Base-by-base conservation (phyloP, 2,888 invertebrate genomes). In the Drosophila quasianomalipes region DNA sequence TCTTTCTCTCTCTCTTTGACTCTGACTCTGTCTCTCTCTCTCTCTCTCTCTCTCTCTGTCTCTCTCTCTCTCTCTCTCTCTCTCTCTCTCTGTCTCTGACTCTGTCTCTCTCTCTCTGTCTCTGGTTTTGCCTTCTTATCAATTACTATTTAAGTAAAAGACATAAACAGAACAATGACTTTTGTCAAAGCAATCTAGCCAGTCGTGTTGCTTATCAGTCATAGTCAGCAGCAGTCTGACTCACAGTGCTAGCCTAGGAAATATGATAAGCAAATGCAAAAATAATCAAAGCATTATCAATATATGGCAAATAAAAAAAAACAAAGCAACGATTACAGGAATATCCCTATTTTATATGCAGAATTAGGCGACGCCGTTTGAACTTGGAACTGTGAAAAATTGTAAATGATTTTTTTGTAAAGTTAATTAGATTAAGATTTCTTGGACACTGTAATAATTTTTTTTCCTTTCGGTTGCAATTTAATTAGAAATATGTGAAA, bases 201-300 rank as follows among this genome's bases (percentile, higher is more conserved):
- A 35, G 4, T 33, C n/a, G 31, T 31, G 49, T 57, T 37, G 22
- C 76, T 77, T 77, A 77, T 77, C 77, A 57, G 10, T 22, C 26
- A 55, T 4, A 54, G 37, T 26, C 26, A 47, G 26, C 33, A 28
- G 30, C 35, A 28, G 16, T 51, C 26, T 79, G 79, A 79, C 55
- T 79, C 80, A 79, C 52, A 64, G 39, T 26, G 22, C 12, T 37
- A 44, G 41, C 22, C 70, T 62, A 65, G 52, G 31, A 52, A 63
- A 57, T 28, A 37, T 55, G 79, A 80, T 76, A 80, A 74, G 55
- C 28, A 35, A 52, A 52, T 31, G 52, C 35, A 14, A 14, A 61
- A 63, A 26, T 47, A 37, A 76, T 64, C 39, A 55, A 68, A 57
- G 49, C 28, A 62, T 76, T 82, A 77, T 74, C 73, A 79, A 81